Evolutionary conservation across 2,113 vertebrate genomes (phyloP).

Genomic region (Onychostruthus taczanowskii): DNA sequence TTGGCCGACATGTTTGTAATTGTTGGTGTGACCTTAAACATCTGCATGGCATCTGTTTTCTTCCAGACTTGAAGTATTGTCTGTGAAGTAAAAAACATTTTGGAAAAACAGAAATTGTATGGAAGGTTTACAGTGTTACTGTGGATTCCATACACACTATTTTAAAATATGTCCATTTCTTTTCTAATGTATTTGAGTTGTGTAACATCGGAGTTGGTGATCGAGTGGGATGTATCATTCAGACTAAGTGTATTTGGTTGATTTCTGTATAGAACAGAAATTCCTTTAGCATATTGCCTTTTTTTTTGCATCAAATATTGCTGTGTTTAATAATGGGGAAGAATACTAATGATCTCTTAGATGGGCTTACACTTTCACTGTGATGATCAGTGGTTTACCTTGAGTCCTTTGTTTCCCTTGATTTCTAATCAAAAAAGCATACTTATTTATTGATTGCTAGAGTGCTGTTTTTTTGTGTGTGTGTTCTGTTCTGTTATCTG

Average conservation of each 20-base stretch:
- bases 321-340: background rate
- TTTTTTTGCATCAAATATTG: background rate
- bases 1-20: background rate
- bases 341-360: background rate
- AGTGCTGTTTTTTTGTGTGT: background rate
- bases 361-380: background rate
- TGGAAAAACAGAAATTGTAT: background rate
- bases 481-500: no score
- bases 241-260: background rate
- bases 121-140: background rate
- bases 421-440: background rate
- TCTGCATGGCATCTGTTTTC: fast-evolving
- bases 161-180: background rate
- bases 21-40: background rate
- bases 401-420: background rate
- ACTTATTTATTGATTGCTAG: background rate
- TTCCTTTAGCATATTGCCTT: background rate
- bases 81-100: background rate
- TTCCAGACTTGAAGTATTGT: background rate
- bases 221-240: background rate
- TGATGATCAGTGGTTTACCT: background rate
- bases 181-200: background rate
- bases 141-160: background rate
- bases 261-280: background rate
- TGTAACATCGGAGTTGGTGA: background rate